Percentiles rank a stretch among this genome's conserved stretches.
Conservation (phyloP, 2,888 invertebrate species). For the Ornithoptera priamus region DNA sequence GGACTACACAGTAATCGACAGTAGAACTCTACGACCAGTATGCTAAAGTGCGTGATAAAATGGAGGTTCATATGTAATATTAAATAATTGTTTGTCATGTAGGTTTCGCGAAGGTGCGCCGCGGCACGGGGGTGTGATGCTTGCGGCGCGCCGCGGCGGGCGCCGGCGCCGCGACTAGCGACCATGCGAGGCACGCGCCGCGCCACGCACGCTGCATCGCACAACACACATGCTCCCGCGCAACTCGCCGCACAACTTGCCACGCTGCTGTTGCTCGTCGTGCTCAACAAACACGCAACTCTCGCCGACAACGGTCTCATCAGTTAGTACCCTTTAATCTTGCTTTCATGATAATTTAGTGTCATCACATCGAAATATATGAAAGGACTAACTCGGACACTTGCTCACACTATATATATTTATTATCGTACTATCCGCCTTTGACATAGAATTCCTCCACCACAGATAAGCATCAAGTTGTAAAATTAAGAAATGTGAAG, state of each 20-base stretch:
- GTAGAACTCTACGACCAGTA: too few relatives aligned
- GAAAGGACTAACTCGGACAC: too few relatives aligned
- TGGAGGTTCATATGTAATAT: not conserved
- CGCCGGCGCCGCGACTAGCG: slow-evolving; percentile 73
- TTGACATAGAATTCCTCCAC: too few relatives aligned
- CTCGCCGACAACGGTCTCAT: slow-evolving; percentile 40
- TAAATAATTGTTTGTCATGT: slow-evolving; percentile 36
- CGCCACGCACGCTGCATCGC: slow-evolving; percentile 55
- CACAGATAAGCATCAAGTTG: too few relatives aligned
- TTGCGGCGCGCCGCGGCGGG: slow-evolving; percentile 67
- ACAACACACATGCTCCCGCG: slow-evolving; percentile 51
- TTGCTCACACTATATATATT: too few relatives aligned
- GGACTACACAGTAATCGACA: too few relatives aligned
- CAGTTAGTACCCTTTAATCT: slow-evolving; percentile 46
- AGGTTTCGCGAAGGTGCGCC: slow-evolving; percentile 68
- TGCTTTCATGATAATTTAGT: not conserved
- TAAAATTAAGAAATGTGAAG: too few relatives aligned
- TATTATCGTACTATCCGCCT: too few relatives aligned
- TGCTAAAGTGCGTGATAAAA: too few relatives aligned
- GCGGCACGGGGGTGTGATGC: slow-evolving; percentile 75
- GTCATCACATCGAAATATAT: not conserved
- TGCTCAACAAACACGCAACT: slow-evolving; percentile 9
- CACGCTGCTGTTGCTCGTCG: slow-evolving; percentile 29
- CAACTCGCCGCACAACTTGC: slow-evolving; percentile 37
- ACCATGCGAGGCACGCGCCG: slow-evolving; percentile 73